Percentiles rank a stretch among this genome's conserved stretches.
phyloP scores from a whole-genome alignment of 2,113 vertebrate species.

The Nycticorax nycticorax region DNA sequence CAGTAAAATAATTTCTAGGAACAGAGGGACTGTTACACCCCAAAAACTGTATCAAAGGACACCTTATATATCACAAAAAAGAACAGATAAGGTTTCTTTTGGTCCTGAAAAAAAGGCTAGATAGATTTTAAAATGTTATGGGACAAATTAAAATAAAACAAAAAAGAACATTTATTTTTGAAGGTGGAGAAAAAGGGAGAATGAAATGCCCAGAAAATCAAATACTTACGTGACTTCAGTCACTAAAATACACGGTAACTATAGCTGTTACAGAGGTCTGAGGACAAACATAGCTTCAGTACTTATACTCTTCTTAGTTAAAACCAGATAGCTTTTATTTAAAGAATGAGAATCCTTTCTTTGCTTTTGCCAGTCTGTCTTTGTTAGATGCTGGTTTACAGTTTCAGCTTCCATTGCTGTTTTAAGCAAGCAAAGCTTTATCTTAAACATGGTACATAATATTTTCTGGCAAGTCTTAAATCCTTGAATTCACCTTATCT shows the following conservation, averaged over 20 bases:
- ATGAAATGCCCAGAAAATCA: background rate
- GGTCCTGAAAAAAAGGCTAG: background rate
- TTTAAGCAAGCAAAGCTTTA: conserved; percentile 16
- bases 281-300: background rate
- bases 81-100: background rate
- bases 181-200: background rate
- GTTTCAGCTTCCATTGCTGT: background rate
- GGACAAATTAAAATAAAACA: background rate
- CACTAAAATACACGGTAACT: background rate
- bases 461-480: conserved; percentile 40
- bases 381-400: background rate
- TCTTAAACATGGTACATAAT: background rate
- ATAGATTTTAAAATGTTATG: background rate
- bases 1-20: background rate
- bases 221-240: background rate
- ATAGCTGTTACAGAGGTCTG: background rate
- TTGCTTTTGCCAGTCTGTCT: background rate
- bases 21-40: background rate
- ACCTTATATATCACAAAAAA: background rate
- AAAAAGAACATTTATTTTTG: background rate
- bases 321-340: background rate
- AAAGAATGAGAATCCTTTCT: background rate
- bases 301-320: background rate
- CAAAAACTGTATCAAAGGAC: background rate
- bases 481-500: conserved; percentile 57